These are phyloP conservation scores for Catocala fraxini DNA, from an alignment of 2,888 invertebrate species.

Conservation along the genomic window DNA sequence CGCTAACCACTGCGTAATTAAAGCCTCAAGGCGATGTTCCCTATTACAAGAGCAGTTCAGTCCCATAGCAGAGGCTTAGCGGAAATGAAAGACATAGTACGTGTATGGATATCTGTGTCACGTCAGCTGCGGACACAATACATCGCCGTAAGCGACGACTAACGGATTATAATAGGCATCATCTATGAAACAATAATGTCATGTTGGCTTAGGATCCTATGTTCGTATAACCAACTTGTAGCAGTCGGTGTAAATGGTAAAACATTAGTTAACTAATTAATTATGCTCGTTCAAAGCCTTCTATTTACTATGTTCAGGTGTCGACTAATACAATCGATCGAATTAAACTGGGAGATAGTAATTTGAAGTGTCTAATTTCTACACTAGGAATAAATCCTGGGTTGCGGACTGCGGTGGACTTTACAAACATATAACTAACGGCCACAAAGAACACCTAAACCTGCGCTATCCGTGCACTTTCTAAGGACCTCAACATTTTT, in stretches of 20 bases:
- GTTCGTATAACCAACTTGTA: neutral
- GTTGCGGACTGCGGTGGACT: no score
- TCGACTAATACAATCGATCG: no score
- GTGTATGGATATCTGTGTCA: conserved; percentile 6
- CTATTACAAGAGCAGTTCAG: conserved; percentile 4
- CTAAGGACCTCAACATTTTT: no score
- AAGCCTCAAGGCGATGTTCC: conserved; percentile 10
- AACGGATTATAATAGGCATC: conserved; percentile 3
- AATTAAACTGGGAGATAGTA: no score
- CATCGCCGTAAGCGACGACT: neutral
- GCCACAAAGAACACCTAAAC: no score
- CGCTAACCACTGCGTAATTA: conserved; percentile 12
- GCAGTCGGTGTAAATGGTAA: neutral
- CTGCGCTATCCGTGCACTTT: no score
- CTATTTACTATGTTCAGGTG: no score
- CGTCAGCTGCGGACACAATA: neutral
- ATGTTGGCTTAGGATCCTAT: conserved; percentile 5
- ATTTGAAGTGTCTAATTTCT: no score
- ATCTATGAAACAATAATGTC: neutral
- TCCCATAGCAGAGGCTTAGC: conserved; percentile 2
- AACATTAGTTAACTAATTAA: no score
- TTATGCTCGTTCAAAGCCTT: no score
- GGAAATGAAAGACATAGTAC: conserved; percentile 10
- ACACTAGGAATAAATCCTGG: no score
- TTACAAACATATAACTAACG: no score